These are phyloP conservation scores for Bubo bubo DNA, from an alignment of 2,113 vertebrate species.

Conservation along the genomic window DNA sequence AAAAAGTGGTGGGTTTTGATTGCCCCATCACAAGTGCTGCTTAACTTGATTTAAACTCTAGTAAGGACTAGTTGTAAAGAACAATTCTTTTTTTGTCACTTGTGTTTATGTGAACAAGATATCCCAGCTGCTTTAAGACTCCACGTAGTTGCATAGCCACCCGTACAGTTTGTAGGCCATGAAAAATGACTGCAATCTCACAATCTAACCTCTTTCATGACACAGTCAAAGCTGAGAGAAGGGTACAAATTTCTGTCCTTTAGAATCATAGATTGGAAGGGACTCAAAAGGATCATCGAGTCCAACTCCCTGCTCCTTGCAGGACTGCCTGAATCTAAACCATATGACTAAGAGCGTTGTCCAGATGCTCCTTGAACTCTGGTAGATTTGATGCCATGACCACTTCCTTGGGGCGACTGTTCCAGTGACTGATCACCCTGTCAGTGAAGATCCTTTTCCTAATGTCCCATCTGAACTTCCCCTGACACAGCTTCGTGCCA, in stretches of 20 bases:
- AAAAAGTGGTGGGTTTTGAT: neutral
- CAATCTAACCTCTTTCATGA: neutral
- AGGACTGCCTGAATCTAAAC: neutral
- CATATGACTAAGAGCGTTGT: fast-evolving
- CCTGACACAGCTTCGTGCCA: neutral
- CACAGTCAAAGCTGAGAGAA: neutral
- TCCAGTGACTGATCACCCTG: fast-evolving
- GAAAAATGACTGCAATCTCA: neutral
- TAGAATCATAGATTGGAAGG: neutral
- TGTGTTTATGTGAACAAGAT: neutral
- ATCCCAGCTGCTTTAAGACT: neutral
- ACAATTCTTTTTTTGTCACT: neutral
- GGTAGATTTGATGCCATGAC: neutral
- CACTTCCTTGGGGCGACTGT: neutral
- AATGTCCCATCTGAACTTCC: neutral
- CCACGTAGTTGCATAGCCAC: neutral
- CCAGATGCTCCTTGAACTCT: neutral
- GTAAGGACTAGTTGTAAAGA: neutral
- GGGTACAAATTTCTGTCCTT: neutral
- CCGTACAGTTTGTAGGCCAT: neutral
- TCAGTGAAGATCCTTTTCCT: neutral
- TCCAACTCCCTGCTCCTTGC: neutral
- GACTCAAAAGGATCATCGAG: neutral
- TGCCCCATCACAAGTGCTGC: neutral
- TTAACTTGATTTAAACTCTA: neutral